A percentile compares a stretch with the other conserved stretches of the same genome.
phyloP scores from a whole-genome alignment of 2,113 vertebrate genomes.

The Centropus unirufus region DNA sequence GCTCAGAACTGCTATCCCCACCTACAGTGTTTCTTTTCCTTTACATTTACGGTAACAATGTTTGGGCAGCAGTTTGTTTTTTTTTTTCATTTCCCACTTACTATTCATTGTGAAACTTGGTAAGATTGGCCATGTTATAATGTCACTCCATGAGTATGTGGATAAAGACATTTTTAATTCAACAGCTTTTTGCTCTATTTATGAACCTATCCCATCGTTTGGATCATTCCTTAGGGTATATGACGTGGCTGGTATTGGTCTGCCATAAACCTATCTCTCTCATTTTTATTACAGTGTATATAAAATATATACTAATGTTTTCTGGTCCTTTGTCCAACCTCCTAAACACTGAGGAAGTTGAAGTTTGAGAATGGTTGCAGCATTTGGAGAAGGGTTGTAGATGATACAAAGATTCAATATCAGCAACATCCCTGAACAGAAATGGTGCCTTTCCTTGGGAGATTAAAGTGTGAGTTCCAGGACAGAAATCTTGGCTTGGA shows the following conservation, averaged over 20 bases:
- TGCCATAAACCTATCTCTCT: not conserved
- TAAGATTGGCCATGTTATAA: slow-evolving; percentile 60
- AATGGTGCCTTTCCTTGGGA: not conserved
- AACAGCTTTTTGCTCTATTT: not conserved
- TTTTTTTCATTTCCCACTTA: slow-evolving; percentile 73
- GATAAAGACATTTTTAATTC: slow-evolving; percentile 43
- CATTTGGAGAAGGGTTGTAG: not conserved
- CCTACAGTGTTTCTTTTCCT: slow-evolving; percentile 83
- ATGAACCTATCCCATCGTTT: not conserved
- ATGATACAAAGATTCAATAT: not conserved
- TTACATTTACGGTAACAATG: slow-evolving; percentile 82
- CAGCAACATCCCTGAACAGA: not conserved
- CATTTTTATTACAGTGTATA: not conserved
- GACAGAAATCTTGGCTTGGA: not conserved
- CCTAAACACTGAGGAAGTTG: not conserved
- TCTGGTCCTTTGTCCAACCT: not conserved
- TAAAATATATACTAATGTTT: not conserved
- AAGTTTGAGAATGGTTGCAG: not conserved
- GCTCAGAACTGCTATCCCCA: slow-evolving; percentile 78
- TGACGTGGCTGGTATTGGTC: not conserved
- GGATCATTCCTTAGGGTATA: not conserved
- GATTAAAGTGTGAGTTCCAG: not conserved
- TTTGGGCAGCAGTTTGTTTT: slow-evolving; percentile 63
- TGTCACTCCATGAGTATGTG: slow-evolving; percentile 35
- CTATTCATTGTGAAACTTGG: slow-evolving; percentile 77